phyloP scores from a whole-genome alignment of 2,113 vertebrate species.

The Nestor notabilis region DNA sequence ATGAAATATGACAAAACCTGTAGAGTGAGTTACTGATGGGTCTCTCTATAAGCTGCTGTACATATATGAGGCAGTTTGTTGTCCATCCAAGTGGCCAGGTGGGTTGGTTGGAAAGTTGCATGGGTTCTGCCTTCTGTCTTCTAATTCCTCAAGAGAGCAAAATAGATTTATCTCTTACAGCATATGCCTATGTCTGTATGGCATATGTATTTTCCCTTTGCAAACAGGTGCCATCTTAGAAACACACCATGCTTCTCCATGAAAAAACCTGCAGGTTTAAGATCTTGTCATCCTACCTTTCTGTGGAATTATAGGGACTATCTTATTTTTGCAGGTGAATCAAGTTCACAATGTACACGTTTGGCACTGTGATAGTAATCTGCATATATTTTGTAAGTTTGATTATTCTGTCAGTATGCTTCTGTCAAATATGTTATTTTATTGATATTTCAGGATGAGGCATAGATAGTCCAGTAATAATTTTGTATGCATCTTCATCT shows the following conservation, averaged over 20 bases:
- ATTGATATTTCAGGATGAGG: not conserved
- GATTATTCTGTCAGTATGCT: not conserved
- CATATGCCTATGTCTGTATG: not conserved
- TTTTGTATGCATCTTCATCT: not conserved
- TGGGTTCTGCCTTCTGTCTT: not conserved
- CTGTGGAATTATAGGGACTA: not conserved
- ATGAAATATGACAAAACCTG: not conserved
- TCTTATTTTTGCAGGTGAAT: not conserved
- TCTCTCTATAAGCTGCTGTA: not conserved
- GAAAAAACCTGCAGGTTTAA: not conserved
- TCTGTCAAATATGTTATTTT: not conserved
- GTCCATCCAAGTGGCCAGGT: not conserved
- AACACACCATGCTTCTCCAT: not conserved
- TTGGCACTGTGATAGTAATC: not conserved
- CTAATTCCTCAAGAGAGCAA: not conserved
- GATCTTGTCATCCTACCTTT: not conserved
- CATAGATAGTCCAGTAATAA: not conserved
- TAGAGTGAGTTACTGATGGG: not conserved
- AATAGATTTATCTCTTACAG: not conserved
- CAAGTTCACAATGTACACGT: not conserved
- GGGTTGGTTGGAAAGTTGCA: not conserved
- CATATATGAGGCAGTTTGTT: rapidly evolving
- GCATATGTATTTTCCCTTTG: not conserved
- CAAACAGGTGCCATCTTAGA: not conserved
- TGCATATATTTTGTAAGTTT: not conserved